phyloP scores from a whole-genome alignment of 2,113 vertebrate species.

The Edolisoma coerulescens region DNA sequence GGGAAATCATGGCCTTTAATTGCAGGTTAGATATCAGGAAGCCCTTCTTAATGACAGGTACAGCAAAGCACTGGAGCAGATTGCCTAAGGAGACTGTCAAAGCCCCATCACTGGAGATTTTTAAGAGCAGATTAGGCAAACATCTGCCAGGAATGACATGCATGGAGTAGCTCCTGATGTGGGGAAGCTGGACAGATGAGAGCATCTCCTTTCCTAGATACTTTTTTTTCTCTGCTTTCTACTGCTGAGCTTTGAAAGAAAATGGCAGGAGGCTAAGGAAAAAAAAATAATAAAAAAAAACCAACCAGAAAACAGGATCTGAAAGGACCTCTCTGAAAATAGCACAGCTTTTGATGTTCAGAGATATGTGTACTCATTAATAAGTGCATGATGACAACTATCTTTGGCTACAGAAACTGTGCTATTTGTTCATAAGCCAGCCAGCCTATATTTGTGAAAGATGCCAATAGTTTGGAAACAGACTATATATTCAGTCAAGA shows the following conservation, averaged over 20 bases:
- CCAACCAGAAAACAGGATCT: background rate
- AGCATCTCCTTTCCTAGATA: background rate
- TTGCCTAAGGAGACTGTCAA: slow-evolving; percentile 57
- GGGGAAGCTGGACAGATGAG: background rate
- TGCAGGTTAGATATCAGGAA: slow-evolving; percentile 16
- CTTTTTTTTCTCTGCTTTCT: background rate
- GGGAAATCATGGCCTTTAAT: slow-evolving; percentile 1
- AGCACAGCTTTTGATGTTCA: slow-evolving; percentile 29
- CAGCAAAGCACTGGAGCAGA: background rate
- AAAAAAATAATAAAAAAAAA: background rate
- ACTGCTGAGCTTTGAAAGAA: background rate
- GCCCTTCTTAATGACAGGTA: slow-evolving; percentile 30
- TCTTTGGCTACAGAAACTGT: slow-evolving; percentile 47
- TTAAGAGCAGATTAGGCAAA: slow-evolving; percentile 17
- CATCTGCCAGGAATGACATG: slow-evolving; percentile 39
- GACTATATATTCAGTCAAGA: slow-evolving; percentile 15
- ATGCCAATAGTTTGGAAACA: slow-evolving; percentile 49
- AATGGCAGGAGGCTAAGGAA: background rate
- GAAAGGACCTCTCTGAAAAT: slow-evolving; percentile 28
- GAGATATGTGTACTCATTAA: slow-evolving; percentile 45
- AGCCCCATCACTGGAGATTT: slow-evolving; percentile 1
- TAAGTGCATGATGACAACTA: slow-evolving; percentile 41
- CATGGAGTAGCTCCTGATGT: background rate
- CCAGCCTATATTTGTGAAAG: slow-evolving; percentile 36
- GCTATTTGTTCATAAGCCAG: slow-evolving; percentile 13